Base-by-base conservation (phyloP, 2,888 invertebrate genomes). In the Subacronicta megacephala region DNA sequence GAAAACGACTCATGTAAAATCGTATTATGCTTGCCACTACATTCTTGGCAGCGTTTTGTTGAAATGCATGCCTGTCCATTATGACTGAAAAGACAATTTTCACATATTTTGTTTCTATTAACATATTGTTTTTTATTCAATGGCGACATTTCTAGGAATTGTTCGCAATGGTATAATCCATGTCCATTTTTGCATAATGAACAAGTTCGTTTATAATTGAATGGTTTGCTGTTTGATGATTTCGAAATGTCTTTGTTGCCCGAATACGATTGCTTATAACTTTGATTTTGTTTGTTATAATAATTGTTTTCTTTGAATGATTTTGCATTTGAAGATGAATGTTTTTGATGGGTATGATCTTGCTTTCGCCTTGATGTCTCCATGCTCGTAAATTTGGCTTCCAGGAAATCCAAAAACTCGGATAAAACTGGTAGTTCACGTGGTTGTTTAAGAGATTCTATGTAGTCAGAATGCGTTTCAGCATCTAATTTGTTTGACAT, bases 331-430 rank as follows among this genome's bases (percentile, higher is more conserved):
- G 31, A 13, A 35, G 33, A 18, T n/a, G n/a, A 13, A 17, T 17
- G 2, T n/a, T 44, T 44, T 20, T 44, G 44, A n/a, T 16, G 20
- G 15, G 7, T 3, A 2, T 9, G 10, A 12, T 45, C 45, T 10
- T 20, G 45, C 12, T 45, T 45, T 10, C 35, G 23, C 13, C 12
- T 35, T 4, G 20, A 13, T 0, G 45, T 10, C 10, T 45, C 45
- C 45, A 45, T 35, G 10, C 20, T 36, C 7, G 35, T 45, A n/a
- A 45, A 45, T 10, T 45, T 45, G 2, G 5, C 12, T n/a, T 45
- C 45, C 15, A 45, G 10, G 9, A 36, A 45, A 3, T 1, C 10
- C 7, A 45, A 10, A 2, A 45, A 45, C 13, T 36, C 45, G 0
- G 3, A 5, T 12, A 45, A 36, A 2, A 5, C 15, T 1, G n/a